Evolutionary conservation across 2,113 vertebrate genomes (phyloP).

Genomic region (Pseudonaja textilis): DNA sequence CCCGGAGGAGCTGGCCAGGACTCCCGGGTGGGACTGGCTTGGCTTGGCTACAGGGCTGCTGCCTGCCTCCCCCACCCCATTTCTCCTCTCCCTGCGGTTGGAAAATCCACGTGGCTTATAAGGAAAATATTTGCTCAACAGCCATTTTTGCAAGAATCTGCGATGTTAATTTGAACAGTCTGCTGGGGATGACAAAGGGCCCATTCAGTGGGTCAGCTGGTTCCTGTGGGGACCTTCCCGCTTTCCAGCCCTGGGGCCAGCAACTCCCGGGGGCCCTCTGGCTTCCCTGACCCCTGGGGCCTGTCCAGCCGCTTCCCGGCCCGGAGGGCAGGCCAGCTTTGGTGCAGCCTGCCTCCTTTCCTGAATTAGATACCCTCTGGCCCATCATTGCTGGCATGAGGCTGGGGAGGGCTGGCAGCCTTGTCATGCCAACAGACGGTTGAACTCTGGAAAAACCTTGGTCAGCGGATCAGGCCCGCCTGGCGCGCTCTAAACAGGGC

Average conservation of each 20-base stretch:
- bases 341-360: neutral
- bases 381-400: neutral
- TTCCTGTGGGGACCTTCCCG: constrained; percentile 23
- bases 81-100: constrained; percentile 51
- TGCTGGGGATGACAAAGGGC: constrained; percentile 74
- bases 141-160: constrained; percentile 70
- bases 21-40: neutral
- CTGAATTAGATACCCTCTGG: neutral
- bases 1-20: neutral
- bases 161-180: constrained; percentile 71
- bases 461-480: neutral
- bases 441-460: neutral
- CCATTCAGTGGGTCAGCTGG: constrained; percentile 71
- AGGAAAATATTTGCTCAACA: constrained; percentile 79
- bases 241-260: neutral
- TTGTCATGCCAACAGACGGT: neutral
- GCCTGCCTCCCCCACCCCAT: constrained; percentile 4
- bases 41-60: neutral
- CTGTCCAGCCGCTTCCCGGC: neutral
- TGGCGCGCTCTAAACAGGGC: neutral
- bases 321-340: neutral
- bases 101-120: constrained; percentile 66
- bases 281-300: neutral
- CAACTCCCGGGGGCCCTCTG: neutral
- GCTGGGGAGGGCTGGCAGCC: neutral